Evolutionary conservation across 2,113 vertebrate genomes (phyloP).

Genomic region (Hyla sarda): DNA sequence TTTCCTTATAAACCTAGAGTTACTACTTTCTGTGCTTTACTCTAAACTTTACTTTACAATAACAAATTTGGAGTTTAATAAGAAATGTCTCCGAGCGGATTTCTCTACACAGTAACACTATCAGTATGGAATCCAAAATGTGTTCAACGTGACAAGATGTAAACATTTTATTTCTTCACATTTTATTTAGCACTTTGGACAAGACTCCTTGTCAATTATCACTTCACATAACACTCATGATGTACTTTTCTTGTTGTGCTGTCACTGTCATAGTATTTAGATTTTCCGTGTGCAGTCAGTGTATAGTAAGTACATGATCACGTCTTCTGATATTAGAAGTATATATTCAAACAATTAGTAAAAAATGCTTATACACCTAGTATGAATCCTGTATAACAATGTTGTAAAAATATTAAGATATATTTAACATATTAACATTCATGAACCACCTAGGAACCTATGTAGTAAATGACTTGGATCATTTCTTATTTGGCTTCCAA

Average conservation of each 20-base stretch:
- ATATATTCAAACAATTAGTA: neutral
- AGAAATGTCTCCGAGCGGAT: neutral
- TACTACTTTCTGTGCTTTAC: neutral
- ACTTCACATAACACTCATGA: conserved; percentile 13
- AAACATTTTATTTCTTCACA: conserved; percentile 22
- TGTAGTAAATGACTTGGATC: too few species aligned
- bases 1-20: too few species aligned
- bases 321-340: neutral
- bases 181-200: conserved; percentile 2
- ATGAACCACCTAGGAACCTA: too few species aligned
- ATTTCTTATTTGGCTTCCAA: too few species aligned
- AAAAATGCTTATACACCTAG: neutral
- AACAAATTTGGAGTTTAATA: neutral
- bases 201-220: conserved; percentile 29
- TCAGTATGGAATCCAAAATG: neutral
- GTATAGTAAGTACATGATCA: neutral
- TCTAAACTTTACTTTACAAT: neutral
- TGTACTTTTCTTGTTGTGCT: conserved; percentile 25
- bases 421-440: too few species aligned
- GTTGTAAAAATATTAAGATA: too few species aligned
- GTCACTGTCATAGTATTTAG: neutral
- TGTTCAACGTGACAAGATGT: conserved; percentile 10
- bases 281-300: neutral
- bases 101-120: neutral
- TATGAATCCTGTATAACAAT: too few species aligned